These are phyloP conservation scores for Cottus gobio DNA, from an alignment of 2,113 vertebrate genomes.

Conservation along the genomic window DNA sequence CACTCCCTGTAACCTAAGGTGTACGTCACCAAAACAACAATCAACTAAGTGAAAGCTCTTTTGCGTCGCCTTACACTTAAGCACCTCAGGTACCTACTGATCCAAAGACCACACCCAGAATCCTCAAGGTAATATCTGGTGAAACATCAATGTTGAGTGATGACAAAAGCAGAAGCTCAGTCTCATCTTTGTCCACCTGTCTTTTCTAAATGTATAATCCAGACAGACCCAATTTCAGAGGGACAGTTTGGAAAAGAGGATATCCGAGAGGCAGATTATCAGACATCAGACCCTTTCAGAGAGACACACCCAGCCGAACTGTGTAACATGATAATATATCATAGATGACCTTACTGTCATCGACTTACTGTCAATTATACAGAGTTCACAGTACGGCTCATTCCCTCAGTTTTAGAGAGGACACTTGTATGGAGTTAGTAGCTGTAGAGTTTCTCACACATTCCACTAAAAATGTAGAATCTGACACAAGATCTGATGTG, in stretches of 20 bases:
- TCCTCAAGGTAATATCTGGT: conserved; percentile 40
- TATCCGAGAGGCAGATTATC: conserved; percentile 54
- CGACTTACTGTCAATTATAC: conserved; percentile 39
- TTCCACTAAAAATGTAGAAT: conserved; percentile 52
- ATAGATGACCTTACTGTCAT: conserved; percentile 55
- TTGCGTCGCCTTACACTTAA: conserved; percentile 32
- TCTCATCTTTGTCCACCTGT: conserved; percentile 26
- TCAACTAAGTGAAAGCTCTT: conserved; percentile 38
- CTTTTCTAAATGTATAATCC: conserved; percentile 34
- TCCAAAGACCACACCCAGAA: conserved; percentile 74
- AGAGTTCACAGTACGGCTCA: neutral
- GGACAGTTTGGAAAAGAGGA: conserved; percentile 28
- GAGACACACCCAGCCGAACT: conserved; percentile 48
- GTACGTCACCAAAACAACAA: conserved; percentile 58
- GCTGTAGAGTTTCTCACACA: conserved; percentile 51
- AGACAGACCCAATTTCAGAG: conserved; percentile 11
- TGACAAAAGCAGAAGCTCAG: conserved; percentile 23
- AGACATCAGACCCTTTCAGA: conserved; percentile 30
- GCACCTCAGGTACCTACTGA: conserved; percentile 69
- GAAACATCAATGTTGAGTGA: conserved; percentile 27
- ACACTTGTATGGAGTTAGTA: conserved; percentile 24
- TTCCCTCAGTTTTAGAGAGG: conserved; percentile 40
- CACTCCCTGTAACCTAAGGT: conserved; percentile 29
- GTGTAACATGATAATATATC: conserved; percentile 57
- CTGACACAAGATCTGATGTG: conserved; percentile 21